phyloP scores from a whole-genome alignment of 2,797 vertebrate genomes.

The Myotis findleyi region DNA sequence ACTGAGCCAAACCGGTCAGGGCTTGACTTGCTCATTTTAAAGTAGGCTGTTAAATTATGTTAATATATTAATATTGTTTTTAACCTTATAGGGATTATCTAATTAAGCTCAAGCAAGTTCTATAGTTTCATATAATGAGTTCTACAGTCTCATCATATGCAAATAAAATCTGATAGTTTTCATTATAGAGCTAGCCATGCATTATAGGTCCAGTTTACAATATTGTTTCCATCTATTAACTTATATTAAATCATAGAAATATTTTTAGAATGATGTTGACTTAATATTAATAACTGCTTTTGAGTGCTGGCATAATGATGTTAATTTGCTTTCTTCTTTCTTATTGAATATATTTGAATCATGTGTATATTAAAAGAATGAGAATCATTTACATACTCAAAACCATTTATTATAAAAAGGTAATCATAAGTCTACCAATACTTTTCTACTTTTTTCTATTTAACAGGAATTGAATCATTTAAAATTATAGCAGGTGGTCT shows the following conservation, averaged over 20 bases:
- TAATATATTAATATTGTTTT: not conserved
- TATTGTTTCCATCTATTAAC: not conserved
- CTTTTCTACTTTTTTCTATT: not conserved
- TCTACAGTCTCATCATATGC: not conserved
- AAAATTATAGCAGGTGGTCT: not conserved
- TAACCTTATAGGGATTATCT: not conserved
- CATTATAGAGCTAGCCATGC: not conserved
- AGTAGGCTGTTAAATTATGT: not conserved
- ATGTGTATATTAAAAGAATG: not conserved
- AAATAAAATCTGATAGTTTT: not conserved
- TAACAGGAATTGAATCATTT: not conserved
- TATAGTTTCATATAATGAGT: not conserved
- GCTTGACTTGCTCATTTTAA: not conserved
- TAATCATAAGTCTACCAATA: not conserved
- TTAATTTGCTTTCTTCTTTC: not conserved
- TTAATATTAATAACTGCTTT: not conserved
- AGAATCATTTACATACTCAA: slow-evolving; percentile 21
- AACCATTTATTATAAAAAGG: slow-evolving; percentile 31
- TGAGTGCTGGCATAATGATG: not conserved
- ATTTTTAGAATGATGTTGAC: slow-evolving; percentile 12
- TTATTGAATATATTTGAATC: not conserved
- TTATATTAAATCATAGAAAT: not conserved
- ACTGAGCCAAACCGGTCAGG: too few species aligned
- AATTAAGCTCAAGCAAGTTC: slow-evolving; percentile 1
- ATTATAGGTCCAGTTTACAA: not conserved